Evolutionary conservation across 1,140 invertebrate genomes (phyloP).

Genomic region (Drosophila truncata): DNA sequence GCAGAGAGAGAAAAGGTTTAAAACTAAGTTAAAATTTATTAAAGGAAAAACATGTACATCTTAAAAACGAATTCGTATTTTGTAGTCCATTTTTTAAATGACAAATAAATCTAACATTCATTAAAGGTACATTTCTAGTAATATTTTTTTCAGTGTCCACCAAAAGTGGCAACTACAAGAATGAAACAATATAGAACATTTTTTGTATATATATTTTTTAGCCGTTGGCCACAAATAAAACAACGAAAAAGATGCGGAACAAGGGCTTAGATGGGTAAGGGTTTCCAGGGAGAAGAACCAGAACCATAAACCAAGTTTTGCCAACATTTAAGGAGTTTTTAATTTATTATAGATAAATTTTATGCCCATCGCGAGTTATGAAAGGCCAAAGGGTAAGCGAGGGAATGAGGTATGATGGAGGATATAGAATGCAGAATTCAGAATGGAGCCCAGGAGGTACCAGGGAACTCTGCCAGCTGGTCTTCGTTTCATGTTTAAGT

Average conservation of each 20-base stretch:
- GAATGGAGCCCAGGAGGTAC: conserved; percentile 2
- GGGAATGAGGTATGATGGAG: not conserved
- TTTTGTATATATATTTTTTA: conserved; percentile 22
- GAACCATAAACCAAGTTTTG: conserved; percentile 56
- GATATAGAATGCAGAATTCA: not conserved
- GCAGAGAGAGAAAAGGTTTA: conserved; percentile 1
- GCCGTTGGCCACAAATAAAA: conserved; percentile 64
- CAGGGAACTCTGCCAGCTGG: conserved; percentile 41
- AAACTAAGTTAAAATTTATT: not conserved
- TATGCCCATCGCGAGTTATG: conserved; percentile 43
- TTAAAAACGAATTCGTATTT: no score
- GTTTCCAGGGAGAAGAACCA: conserved; percentile 9
- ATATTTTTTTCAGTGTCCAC: not conserved
- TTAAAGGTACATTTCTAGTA: no score
- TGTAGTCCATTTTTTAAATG: no score
- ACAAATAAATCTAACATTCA: no score
- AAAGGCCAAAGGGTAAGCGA: conserved; percentile 7
- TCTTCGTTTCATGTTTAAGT: conserved; percentile 25
- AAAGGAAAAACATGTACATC: not conserved
- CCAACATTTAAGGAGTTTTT: conserved; percentile 84
- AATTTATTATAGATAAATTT: conserved; percentile 85
- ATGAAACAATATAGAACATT: conserved; percentile 48
- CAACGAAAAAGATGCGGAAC: conserved; percentile 48
- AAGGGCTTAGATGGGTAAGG: conserved; percentile 7
- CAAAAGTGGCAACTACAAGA: conserved; percentile 34